phyloP scores from a whole-genome alignment of 2,113 vertebrate genomes.

The Carettochelys insculpta region DNA sequence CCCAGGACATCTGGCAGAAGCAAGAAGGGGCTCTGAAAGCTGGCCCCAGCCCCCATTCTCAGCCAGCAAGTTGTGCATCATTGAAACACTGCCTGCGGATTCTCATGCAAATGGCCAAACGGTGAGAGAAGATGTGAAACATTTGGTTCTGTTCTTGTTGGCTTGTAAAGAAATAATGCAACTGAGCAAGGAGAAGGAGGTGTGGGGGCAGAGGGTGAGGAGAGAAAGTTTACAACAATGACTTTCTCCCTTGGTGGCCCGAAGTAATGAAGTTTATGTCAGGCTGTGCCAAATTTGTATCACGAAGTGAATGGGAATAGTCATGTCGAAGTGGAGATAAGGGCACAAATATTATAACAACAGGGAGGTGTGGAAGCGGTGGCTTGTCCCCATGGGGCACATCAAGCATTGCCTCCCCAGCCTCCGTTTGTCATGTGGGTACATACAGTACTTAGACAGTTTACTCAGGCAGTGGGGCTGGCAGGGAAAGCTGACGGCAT shows the following conservation, averaged over 20 bases:
- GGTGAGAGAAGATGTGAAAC: slow-evolving; percentile 94
- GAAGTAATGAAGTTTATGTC: slow-evolving; percentile 48
- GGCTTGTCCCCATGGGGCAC: slow-evolving; percentile 50
- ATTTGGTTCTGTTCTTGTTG: slow-evolving; percentile 92
- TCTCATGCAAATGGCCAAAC: slow-evolving; percentile 91
- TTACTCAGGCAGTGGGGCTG: slow-evolving; percentile 45
- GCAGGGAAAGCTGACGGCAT: slow-evolving; percentile 61
- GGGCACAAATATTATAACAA: slow-evolving; percentile 51
- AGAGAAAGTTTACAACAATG: slow-evolving; percentile 70
- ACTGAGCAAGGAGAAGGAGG: slow-evolving; percentile 64
- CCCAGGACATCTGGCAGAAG: slow-evolving; percentile 88
- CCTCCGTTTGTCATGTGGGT: slow-evolving; percentile 71
- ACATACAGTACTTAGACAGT: slow-evolving; percentile 62
- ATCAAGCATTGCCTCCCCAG: slow-evolving; percentile 59
- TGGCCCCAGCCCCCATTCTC: slow-evolving; percentile 70
- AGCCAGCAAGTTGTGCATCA: slow-evolving; percentile 77
- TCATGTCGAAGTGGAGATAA: slow-evolving; percentile 37
- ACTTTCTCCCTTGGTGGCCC: slow-evolving; percentile 85
- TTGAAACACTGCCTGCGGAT: slow-evolving; percentile 82
- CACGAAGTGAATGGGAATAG: slow-evolving; percentile 40
- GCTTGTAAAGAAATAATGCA: slow-evolving; percentile 93
- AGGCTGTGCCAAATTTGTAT: slow-evolving; percentile 52
- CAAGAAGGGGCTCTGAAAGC: slow-evolving; percentile 67
- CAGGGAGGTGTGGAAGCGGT: slow-evolving; percentile 31
- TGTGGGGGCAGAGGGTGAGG: slow-evolving; percentile 32